Conservation (phyloP, 2,888 invertebrate genomes). For the Geophilus truncorum region DNA sequence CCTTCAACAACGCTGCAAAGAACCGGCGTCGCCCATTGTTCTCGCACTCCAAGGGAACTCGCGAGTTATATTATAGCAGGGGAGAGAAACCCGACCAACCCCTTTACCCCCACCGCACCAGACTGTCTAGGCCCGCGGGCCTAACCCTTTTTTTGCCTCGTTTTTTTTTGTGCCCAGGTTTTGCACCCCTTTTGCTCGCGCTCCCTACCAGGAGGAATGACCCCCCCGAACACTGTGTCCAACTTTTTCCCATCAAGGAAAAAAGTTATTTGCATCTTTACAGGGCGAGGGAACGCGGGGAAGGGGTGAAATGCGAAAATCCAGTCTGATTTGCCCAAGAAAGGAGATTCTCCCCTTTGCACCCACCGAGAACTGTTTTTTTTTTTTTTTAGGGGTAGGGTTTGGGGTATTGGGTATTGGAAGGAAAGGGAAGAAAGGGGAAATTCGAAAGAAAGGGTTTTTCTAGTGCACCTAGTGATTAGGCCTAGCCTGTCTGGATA, state of each 20-base stretch:
- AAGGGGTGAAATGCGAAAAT: not conserved
- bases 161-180: not conserved
- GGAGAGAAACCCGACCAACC: constrained; percentile 20
- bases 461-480: not conserved
- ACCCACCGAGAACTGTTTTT: not conserved
- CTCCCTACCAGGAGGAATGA: constrained; percentile 1
- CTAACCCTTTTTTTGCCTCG: not conserved
- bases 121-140: constrained; percentile 7
- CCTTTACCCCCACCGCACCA: constrained; percentile 10
- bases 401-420: too few relatives aligned
- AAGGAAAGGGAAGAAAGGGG: too few relatives aligned
- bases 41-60: not conserved
- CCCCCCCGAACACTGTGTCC: not conserved
- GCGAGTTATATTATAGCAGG: constrained; percentile 7
- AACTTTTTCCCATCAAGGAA: constrained; percentile 13
- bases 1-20: constrained; percentile 4
- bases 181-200: not conserved
- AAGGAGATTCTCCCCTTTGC: constrained; percentile 10
- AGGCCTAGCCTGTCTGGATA: constrained; percentile 12
- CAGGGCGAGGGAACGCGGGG: not conserved
- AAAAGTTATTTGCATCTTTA: constrained; percentile 20
- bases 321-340: constrained; percentile 8
- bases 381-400: not conserved
- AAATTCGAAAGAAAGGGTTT: not conserved
- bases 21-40: not conserved